Evolutionary conservation across 2,113 vertebrate species (phyloP).

Genomic region (Fregata magnificens): DNA sequence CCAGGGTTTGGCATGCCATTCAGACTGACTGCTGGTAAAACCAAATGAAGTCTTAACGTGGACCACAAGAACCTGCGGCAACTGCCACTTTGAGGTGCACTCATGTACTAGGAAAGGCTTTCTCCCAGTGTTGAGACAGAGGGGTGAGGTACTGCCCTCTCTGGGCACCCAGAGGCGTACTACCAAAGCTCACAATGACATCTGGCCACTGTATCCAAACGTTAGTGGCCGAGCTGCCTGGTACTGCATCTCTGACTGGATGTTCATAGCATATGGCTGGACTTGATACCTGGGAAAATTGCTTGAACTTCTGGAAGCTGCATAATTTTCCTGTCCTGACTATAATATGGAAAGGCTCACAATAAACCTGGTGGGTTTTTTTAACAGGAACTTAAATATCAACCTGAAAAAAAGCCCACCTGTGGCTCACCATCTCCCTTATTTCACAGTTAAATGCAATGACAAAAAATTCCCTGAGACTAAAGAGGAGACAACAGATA

Average conservation of each 20-base stretch:
- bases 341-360: neutral
- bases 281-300: neutral
- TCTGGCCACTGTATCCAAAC: neutral
- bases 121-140: neutral
- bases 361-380: neutral
- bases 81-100: neutral
- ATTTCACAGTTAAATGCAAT: conserved; percentile 7
- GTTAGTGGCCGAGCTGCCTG: neutral
- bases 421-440: neutral
- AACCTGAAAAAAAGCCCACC: neutral
- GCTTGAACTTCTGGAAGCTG: neutral
- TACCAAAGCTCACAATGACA: neutral
- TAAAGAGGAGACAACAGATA: neutral
- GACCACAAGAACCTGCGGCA: neutral
- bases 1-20: neutral
- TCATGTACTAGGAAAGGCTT: neutral
- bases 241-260: neutral
- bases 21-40: neutral
- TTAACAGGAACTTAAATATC: neutral
- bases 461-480: conserved; percentile 48
- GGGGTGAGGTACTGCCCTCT: neutral
- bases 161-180: fast-evolving
- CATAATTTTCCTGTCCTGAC: neutral
- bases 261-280: neutral
- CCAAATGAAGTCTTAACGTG: neutral